Conservation (phyloP, 2,888 invertebrate genomes). For the Leucania comma region DNA sequence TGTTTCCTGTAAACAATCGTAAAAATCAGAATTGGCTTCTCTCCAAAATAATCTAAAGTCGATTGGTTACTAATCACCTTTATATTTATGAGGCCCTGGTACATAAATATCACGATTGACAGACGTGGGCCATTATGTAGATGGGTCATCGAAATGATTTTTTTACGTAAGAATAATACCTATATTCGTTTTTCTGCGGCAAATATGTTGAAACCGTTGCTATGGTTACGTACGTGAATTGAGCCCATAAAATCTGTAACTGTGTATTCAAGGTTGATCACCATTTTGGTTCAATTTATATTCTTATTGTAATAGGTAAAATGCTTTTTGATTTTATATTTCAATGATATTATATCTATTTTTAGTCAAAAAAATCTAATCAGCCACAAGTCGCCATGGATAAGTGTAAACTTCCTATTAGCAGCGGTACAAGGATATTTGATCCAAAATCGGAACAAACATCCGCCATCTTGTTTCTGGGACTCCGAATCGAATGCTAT, state of each 20-base stretch:
- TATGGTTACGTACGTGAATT: too few species aligned
- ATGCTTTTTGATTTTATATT: constrained; percentile 1
- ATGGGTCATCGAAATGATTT: constrained; percentile 1
- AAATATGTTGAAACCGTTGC: too few species aligned
- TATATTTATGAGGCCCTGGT: constrained; percentile 12
- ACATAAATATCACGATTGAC: constrained; percentile 5
- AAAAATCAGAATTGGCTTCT: constrained; percentile 34
- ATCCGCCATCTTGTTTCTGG: background rate
- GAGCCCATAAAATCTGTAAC: too few species aligned
- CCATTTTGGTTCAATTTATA: too few species aligned
- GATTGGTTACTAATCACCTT: constrained; percentile 20
- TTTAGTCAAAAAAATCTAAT: constrained; percentile 22
- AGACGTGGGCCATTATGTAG: constrained; percentile 1
- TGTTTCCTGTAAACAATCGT: constrained; percentile 46
- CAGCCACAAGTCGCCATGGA: background rate
- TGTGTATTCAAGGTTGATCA: too few species aligned
- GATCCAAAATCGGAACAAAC: background rate
- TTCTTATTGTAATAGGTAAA: too few species aligned
- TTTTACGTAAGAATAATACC: constrained; percentile 9
- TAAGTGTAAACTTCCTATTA: too few species aligned
- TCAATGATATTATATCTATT: constrained; percentile 1
- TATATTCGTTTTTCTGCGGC: constrained; percentile 1
- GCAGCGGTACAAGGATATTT: background rate
- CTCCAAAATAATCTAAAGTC: constrained; percentile 21
- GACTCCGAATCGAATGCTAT: too few species aligned